Evolutionary conservation across 2,888 invertebrate genomes (phyloP).

Genomic region (Podabrus alpinus): DNA sequence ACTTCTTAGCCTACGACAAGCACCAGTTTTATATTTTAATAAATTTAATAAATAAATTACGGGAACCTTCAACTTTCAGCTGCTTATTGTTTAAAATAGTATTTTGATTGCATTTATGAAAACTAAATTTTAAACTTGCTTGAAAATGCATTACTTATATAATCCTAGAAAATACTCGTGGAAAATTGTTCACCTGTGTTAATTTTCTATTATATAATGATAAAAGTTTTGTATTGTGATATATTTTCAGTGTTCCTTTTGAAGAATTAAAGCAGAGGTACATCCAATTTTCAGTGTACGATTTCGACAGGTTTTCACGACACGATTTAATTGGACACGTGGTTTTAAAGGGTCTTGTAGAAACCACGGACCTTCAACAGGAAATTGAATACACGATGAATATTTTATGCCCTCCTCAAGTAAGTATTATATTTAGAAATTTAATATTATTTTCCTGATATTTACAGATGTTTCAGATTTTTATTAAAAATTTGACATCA

Average conservation of each 20-base stretch:
- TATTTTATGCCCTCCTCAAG: constrained; percentile 78
- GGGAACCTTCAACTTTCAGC: background rate
- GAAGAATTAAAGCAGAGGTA: constrained; percentile 76
- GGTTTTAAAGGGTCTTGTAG: constrained; percentile 76
- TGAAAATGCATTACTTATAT: background rate
- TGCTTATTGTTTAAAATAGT: background rate
- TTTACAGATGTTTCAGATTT: background rate
- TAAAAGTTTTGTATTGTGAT: background rate
- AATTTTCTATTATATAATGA: background rate
- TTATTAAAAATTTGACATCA: background rate
- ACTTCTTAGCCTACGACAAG: background rate
- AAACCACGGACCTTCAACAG: constrained; percentile 75
- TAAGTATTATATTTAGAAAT: constrained; percentile 49
- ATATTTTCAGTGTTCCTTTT: constrained; percentile 69
- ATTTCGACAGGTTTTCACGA: constrained; percentile 86
- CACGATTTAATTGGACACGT: constrained; percentile 88
- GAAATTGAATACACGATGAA: constrained; percentile 87
- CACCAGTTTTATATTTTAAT: background rate
- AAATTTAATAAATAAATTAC: background rate
- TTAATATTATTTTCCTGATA: background rate
- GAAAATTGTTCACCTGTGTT: background rate
- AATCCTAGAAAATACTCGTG: background rate
- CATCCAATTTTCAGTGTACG: constrained; percentile 85
- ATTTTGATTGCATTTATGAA: background rate
- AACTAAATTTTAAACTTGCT: background rate